Base-by-base conservation (phyloP, 2,113 vertebrate genomes). In the Procavia capensis region DNA sequence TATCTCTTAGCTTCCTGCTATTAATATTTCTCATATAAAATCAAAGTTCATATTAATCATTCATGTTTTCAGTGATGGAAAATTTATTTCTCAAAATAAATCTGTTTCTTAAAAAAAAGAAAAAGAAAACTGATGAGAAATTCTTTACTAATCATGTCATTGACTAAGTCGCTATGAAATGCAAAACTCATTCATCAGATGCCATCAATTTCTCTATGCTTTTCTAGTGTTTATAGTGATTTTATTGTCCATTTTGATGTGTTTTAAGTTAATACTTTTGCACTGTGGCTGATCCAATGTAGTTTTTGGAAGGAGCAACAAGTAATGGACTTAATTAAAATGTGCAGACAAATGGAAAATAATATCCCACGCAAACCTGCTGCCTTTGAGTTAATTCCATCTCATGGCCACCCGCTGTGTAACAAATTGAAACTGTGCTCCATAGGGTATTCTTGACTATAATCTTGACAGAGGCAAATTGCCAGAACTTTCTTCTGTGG, bases 81-180 rank as follows among this genome's bases (percentile, higher is more conserved):
- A 83, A 11, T 41, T 39, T 68, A 39, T 88, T 94, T 78, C n/a
- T 85, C 76, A 87, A 95, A 96, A 91, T 74, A 94, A 45, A 85
- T 36, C 6, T 27, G 14, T 54, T 94, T 81, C 43, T 6, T 75
- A 61, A 36, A 24, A 75, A 72, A 70, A n/a, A 59, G 22, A 11
- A 85, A 76, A 88, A 17, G 20, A 61, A 11, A 85, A 79, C 41
- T 45, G 31, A 29, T 76, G 43, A 85, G 41, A 81, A 59, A 34
- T 66, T 1, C 13, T 89, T 70, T 50, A 66, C 4, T n/a, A 74
- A 72, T 0, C 17, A 9, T 85, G 76, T 81, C 85, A 88, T 91
- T 74, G 19, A 4, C 36, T 43, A 91, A 29, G 34, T 64, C 83
- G 31, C 22, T 41, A 70, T 68, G 29, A 94, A 92, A 83, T 83